These are phyloP conservation scores for Psittacula cyanocephala DNA, from an alignment of 2,113 vertebrate species.

Conservation along the genomic window DNA sequence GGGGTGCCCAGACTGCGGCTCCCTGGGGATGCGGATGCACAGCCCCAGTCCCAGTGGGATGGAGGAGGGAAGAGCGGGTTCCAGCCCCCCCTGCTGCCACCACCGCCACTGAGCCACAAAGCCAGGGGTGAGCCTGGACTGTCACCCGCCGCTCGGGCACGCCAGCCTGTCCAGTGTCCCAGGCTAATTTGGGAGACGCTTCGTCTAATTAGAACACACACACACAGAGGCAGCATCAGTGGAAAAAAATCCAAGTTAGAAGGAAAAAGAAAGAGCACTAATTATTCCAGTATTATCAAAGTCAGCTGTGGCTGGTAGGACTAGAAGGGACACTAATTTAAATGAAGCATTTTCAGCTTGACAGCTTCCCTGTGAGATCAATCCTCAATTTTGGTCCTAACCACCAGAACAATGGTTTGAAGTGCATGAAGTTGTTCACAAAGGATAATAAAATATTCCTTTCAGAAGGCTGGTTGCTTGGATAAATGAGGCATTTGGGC, in stretches of 20 bases:
- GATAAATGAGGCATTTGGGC: slow-evolving; percentile 27
- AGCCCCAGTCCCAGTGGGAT: rapidly evolving
- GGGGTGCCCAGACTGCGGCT: rapidly evolving
- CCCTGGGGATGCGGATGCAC: neutral
- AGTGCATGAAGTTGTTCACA: slow-evolving; percentile 58
- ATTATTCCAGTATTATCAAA: slow-evolving; percentile 65
- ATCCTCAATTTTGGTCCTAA: slow-evolving; percentile 37
- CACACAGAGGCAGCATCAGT: neutral
- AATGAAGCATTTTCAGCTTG: slow-evolving; percentile 60
- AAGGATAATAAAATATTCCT: slow-evolving; percentile 58
- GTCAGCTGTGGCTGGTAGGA: slow-evolving; percentile 59
- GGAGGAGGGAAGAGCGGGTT: neutral
- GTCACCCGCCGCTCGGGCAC: neutral
- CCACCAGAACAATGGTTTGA: slow-evolving; percentile 59
- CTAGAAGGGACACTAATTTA: slow-evolving; percentile 54
- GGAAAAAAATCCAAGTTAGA: slow-evolving; percentile 6
- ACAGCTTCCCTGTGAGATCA: slow-evolving; percentile 62
- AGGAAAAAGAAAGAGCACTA: neutral
- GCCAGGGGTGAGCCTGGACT: rapidly evolving
- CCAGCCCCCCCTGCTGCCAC: rapidly evolving
- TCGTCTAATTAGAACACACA: neutral
- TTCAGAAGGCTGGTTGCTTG: slow-evolving; percentile 24
- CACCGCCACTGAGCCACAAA: rapidly evolving
- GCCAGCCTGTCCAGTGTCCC: rapidly evolving
- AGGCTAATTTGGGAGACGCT: neutral